These are phyloP conservation scores for Micromesistius poutassou DNA, from an alignment of 2,797 vertebrate species.

Conservation along the genomic window DNA sequence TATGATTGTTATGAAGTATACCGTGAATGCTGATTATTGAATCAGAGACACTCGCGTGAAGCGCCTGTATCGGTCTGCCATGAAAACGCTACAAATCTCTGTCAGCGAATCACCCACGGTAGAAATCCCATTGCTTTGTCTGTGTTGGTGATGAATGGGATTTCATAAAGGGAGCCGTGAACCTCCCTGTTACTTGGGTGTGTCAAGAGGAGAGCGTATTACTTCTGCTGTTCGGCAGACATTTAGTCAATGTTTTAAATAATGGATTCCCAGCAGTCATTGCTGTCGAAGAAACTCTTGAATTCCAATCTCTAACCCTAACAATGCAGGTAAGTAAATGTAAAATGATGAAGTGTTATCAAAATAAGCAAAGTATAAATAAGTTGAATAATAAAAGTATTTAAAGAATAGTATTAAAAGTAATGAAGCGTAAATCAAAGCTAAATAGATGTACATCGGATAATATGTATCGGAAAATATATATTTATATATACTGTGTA, in stretches of 20 bases:
- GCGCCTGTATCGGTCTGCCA: slow-evolving; percentile 61
- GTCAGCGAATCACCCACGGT: slow-evolving; percentile 67
- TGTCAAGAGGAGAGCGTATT: slow-evolving; percentile 61
- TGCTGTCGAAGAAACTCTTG: too few relatives aligned
- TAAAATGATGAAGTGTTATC: too few relatives aligned
- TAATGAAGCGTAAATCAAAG: too few relatives aligned
- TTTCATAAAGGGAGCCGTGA: slow-evolving; percentile 72
- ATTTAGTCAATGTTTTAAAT: slow-evolving; percentile 72
- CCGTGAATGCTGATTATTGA: slow-evolving; percentile 56
- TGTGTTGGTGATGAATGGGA: slow-evolving; percentile 73
- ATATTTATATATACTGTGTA: background rate
- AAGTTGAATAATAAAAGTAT: too few relatives aligned
- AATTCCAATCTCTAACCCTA: too few relatives aligned
- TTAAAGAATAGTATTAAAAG: too few relatives aligned
- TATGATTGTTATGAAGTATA: slow-evolving; percentile 54
- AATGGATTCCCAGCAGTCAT: too few relatives aligned
- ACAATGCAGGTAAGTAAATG: too few relatives aligned
- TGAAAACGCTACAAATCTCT: slow-evolving; percentile 67
- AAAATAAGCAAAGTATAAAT: too few relatives aligned
- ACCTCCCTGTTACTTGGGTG: slow-evolving; percentile 59
- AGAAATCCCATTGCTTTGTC: slow-evolving; percentile 70
- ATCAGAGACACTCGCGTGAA: slow-evolving; percentile 59
- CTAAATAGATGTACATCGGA: too few relatives aligned
- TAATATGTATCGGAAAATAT: too few relatives aligned
- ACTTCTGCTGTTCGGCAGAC: slow-evolving; percentile 59